These are phyloP conservation scores for Bubo scandiacus DNA, from an alignment of 2,113 vertebrate genomes.

Conservation along the genomic window DNA sequence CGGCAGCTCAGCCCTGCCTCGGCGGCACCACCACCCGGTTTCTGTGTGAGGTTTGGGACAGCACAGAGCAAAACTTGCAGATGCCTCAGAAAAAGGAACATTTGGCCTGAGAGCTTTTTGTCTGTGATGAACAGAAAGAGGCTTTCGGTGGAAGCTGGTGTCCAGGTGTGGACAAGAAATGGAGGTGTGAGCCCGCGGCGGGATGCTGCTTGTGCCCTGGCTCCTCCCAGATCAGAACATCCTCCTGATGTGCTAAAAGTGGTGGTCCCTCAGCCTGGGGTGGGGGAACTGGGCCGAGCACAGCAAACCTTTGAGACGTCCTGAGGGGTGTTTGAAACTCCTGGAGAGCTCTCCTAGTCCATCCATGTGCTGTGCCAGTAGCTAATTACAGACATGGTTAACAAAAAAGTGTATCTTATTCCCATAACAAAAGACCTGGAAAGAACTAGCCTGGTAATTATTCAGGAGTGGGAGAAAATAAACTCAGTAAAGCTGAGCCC, in stretches of 20 bases:
- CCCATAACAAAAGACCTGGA: conserved; percentile 23
- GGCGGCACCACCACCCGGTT: background rate
- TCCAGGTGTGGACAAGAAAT: background rate
- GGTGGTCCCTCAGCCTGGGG: background rate
- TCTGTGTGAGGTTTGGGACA: background rate
- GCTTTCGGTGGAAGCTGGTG: background rate
- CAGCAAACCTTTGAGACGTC: background rate
- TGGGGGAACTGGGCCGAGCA: too few relatives aligned
- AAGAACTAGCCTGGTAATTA: background rate
- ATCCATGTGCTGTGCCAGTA: background rate
- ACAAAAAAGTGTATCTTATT: background rate
- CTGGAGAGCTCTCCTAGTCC: background rate
- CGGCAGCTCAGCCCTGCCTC: background rate
- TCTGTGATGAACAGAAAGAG: background rate
- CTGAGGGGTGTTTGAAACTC: background rate
- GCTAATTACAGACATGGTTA: background rate
- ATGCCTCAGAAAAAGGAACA: background rate
- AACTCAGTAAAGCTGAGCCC: background rate
- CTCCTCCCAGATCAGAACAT: background rate
- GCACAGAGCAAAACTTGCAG: background rate
- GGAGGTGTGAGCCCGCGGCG: fast-evolving
- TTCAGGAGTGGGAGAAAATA: background rate
- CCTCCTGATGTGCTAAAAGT: background rate
- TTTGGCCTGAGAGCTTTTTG: background rate
- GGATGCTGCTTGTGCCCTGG: background rate